These are phyloP conservation scores for Irena cyanogastra DNA, from an alignment of 2,113 vertebrate species.

Conservation along the genomic window DNA sequence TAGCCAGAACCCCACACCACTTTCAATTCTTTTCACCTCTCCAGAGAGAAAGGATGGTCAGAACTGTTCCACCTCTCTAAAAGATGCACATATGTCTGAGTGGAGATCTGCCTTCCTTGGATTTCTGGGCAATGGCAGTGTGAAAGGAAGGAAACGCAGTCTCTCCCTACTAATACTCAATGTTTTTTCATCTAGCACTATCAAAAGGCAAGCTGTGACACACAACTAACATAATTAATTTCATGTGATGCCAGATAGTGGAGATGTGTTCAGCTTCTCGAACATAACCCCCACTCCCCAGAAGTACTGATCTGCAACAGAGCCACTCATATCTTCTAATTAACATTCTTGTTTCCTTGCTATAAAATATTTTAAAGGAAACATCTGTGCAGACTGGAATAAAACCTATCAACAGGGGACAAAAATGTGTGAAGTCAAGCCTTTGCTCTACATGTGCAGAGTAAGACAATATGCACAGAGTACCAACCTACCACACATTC, in stretches of 20 bases:
- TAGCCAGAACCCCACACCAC: neutral
- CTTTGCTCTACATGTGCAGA: neutral
- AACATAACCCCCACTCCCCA: rapidly evolving
- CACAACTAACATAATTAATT: neutral
- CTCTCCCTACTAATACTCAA: neutral
- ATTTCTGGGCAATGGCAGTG: neutral
- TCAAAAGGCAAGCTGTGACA: neutral
- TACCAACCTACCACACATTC: neutral
- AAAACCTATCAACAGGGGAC: neutral
- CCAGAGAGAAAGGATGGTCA: neutral
- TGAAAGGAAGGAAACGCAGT: neutral
- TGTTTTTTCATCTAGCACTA: neutral
- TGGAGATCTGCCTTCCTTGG: neutral
- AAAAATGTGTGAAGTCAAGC: neutral
- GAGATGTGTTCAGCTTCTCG: neutral
- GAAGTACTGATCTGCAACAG: neutral
- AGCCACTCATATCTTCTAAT: neutral
- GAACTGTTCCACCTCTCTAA: neutral
- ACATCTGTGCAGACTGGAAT: neutral
- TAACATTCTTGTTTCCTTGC: neutral
- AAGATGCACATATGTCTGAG: neutral
- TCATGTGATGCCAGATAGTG: neutral
- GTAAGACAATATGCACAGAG: neutral
- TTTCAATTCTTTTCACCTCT: neutral
- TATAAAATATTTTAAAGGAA: neutral